These are phyloP conservation scores for Colossoma macropomum DNA, from an alignment of 2,113 vertebrate species.

Conservation along the genomic window DNA sequence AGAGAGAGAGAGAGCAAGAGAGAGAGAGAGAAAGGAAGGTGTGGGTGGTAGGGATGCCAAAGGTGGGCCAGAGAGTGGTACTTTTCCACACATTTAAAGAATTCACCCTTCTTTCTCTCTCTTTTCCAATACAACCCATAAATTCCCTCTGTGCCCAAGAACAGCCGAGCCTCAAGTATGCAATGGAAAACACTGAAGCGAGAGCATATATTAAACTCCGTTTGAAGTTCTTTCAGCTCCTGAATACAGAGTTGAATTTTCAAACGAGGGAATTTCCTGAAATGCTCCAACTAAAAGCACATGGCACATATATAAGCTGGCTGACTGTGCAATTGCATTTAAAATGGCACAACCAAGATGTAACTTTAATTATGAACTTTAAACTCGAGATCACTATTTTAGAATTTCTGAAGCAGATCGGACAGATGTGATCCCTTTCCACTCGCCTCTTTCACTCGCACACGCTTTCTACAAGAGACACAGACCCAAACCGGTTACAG, in stretches of 20 bases:
- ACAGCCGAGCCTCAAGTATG: constrained; percentile 42
- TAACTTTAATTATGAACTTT: too few species aligned
- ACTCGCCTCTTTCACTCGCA: too few species aligned
- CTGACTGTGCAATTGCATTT: neutral
- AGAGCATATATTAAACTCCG: constrained; percentile 38
- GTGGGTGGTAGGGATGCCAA: constrained; percentile 9
- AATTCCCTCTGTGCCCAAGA: constrained; percentile 15
- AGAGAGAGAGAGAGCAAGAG: neutral
- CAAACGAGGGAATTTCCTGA: constrained; percentile 40
- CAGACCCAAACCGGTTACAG: too few species aligned
- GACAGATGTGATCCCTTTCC: too few species aligned
- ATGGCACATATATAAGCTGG: neutral
- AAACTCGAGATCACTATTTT: too few species aligned
- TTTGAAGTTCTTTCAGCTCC: constrained; percentile 37
- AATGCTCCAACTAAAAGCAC: neutral
- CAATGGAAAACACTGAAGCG: neutral
- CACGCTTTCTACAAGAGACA: too few species aligned
- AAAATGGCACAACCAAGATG: neutral
- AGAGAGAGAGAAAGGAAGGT: neutral
- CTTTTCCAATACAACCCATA: constrained; percentile 39
- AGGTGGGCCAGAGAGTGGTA: constrained; percentile 26
- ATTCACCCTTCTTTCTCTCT: constrained; percentile 22
- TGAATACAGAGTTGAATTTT: constrained; percentile 23
- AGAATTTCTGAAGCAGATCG: too few species aligned
- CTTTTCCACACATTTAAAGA: constrained; percentile 35